phyloP scores from a whole-genome alignment of 2,797 vertebrate genomes.

The Eremophila alpestris region DNA sequence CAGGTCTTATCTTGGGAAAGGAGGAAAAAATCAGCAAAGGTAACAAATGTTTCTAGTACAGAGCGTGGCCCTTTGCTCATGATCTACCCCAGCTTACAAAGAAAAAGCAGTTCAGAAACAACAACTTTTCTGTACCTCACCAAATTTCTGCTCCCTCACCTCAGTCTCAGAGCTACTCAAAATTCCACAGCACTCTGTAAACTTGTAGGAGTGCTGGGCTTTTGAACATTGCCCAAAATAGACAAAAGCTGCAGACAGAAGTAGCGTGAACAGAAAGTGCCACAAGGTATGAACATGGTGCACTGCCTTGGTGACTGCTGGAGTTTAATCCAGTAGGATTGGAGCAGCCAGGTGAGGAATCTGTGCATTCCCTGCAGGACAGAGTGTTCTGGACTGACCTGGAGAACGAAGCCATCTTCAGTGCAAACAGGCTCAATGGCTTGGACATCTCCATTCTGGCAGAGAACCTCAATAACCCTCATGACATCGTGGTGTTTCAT shows the following conservation, averaged over 20 bases:
- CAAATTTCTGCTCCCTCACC: neutral
- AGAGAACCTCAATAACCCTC: constrained; percentile 94
- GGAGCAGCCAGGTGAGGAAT: neutral
- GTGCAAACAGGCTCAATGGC: constrained; percentile 90
- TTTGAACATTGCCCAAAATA: neutral
- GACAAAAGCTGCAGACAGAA: neutral
- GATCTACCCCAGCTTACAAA: neutral
- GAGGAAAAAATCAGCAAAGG: neutral
- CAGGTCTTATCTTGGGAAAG: neutral
- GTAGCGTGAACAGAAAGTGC: neutral
- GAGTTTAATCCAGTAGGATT: neutral
- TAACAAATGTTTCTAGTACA: neutral
- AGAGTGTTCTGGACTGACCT: constrained; percentile 95
- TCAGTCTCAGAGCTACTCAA: neutral
- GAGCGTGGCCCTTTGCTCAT: neutral
- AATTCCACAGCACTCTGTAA: neutral
- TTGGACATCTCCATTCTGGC: constrained; percentile 86
- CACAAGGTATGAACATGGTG: neutral
- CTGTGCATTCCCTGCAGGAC: constrained; percentile 80
- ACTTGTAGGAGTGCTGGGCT: neutral
- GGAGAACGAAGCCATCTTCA: constrained; percentile 95
- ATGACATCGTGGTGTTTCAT: constrained; percentile 95
- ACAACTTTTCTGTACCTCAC: neutral
- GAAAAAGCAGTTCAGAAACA: neutral
- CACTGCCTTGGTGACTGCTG: neutral